Evolutionary conservation across 2,797 vertebrate species (phyloP).

Genomic region (Pipistrellus nathusii): DNA sequence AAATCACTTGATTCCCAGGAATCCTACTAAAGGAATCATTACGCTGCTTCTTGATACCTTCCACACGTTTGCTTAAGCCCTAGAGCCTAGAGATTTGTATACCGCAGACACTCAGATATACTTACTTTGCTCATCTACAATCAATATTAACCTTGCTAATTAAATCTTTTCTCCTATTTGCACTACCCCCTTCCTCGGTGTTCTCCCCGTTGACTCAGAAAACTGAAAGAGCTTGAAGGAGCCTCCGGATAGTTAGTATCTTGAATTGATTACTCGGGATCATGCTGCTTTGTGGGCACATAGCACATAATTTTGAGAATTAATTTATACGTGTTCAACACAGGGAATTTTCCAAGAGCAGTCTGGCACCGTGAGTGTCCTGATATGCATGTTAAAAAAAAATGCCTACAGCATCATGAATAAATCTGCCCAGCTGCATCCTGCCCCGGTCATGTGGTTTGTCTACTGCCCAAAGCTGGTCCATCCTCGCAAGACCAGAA

Average conservation of each 20-base stretch:
- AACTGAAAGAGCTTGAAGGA: conserved; percentile 40
- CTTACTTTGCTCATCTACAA: background rate
- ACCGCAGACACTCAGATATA: background rate
- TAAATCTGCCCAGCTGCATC: background rate
- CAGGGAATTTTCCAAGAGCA: background rate
- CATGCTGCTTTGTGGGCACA: background rate
- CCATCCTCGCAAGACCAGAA: background rate
- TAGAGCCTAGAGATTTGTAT: background rate
- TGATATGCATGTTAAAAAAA: background rate
- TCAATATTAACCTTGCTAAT: conserved; percentile 11
- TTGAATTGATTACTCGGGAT: conserved; percentile 4
- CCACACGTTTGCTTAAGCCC: background rate
- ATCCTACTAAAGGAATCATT: background rate
- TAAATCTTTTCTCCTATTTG: conserved; percentile 11
- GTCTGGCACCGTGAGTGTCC: background rate
- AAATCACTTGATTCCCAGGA: background rate
- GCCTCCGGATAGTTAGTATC: background rate
- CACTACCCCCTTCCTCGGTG: background rate
- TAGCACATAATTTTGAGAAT: background rate
- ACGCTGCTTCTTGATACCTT: background rate
- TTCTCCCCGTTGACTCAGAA: conserved; percentile 12
- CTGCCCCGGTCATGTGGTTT: background rate
- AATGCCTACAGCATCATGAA: background rate
- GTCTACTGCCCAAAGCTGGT: background rate
- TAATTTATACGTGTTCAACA: background rate